These are phyloP conservation scores for Omphaloscelis lunosa DNA, from an alignment of 2,888 invertebrate species.

Conservation along the genomic window DNA sequence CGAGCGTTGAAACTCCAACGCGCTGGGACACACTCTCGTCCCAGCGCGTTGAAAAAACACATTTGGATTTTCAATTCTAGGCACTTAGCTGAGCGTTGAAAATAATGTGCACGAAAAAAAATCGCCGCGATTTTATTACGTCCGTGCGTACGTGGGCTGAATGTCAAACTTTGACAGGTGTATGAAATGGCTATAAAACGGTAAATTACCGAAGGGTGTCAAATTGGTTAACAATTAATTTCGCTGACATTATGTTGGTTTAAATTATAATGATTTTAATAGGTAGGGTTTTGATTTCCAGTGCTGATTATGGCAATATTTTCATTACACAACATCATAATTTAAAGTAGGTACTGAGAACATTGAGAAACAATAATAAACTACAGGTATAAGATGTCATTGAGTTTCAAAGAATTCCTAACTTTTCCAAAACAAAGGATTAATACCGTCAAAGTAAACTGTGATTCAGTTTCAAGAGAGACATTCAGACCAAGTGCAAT, in stretches of 20 bases:
- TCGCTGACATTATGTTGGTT: not conserved
- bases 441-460: conserved; percentile 1
- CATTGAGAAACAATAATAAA: not conserved
- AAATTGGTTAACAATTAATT: not conserved
- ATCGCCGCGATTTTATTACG: too few species aligned
- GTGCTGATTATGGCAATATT: not conserved
- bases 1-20: too few species aligned
- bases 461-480: conserved; percentile 2
- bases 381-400: not conserved
- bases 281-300: not conserved
- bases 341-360: not conserved
- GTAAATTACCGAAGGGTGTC: not conserved
- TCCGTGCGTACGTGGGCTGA: too few species aligned
- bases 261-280: not conserved
- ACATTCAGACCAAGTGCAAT: conserved; percentile 9
- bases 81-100: too few species aligned
- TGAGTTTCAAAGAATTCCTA: not conserved
- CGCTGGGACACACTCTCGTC: too few species aligned
- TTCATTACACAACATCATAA: not conserved
- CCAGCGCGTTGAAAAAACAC: too few species aligned
- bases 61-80: too few species aligned
- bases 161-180: not conserved
- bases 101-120: too few species aligned
- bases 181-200: too few species aligned
- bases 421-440: not conserved